These are phyloP conservation scores for Centrocercus urophasianus DNA, from an alignment of 2,113 vertebrate species.

Conservation along the genomic window DNA sequence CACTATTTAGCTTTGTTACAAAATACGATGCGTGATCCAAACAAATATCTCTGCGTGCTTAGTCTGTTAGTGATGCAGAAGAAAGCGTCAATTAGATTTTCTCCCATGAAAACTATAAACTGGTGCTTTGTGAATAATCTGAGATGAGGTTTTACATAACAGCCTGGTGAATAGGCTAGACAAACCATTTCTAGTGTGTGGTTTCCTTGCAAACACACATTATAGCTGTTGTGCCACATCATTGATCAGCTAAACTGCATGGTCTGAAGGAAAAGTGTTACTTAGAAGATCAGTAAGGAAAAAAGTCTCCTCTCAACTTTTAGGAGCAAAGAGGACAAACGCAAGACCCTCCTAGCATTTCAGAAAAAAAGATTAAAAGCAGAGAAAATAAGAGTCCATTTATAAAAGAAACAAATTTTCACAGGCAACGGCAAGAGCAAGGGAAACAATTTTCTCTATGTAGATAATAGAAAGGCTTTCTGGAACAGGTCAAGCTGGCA, in stretches of 20 bases:
- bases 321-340: background rate
- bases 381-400: background rate
- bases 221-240: background rate
- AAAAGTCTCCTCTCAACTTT: background rate
- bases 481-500: background rate
- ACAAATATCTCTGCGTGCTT: background rate
- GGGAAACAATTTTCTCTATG: background rate
- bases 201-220: background rate
- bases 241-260: conserved; percentile 14
- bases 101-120: background rate
- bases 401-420: background rate
- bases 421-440: background rate
- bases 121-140: background rate
- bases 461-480: background rate
- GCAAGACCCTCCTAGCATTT: background rate
- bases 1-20: background rate
- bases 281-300: background rate
- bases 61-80: conserved; percentile 2
- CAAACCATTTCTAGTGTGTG: background rate
- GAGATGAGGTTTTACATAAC: background rate
- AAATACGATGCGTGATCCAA: background rate
- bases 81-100: background rate
- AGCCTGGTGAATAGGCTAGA: background rate
- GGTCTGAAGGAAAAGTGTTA: background rate
- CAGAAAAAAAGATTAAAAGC: background rate